phyloP scores from a whole-genome alignment of 1,140 invertebrate species.

The Polypedilum vanderplanki region DNA sequence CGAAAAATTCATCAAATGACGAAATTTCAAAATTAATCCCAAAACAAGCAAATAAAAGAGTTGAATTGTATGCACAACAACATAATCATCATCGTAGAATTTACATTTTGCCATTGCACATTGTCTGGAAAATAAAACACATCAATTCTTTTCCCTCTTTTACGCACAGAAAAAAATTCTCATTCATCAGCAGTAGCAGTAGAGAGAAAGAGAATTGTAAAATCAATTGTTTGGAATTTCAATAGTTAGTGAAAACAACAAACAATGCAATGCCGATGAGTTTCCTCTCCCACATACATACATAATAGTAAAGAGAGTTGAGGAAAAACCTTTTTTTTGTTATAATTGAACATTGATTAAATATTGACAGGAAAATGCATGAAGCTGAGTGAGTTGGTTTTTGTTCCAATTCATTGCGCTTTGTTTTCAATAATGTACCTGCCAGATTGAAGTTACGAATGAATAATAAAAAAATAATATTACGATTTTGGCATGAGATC shows the following conservation, averaged over 20 bases:
- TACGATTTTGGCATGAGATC: neutral
- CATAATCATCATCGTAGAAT: constrained; percentile 3
- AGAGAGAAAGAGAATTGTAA: neutral
- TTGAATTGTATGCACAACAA: neutral
- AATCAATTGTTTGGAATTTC: constrained; percentile 23
- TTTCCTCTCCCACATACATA: constrained; percentile 5
- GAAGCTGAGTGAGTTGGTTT: neutral
- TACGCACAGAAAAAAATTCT: neutral
- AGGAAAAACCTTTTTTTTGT: neutral
- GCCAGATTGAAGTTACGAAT: constrained; percentile 3
- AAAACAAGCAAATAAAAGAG: neutral
- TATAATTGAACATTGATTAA: constrained; percentile 24
- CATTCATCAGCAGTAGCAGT: too few relatives aligned
- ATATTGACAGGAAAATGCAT: constrained; percentile 21
- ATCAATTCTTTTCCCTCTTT: neutral
- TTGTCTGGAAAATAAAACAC: neutral
- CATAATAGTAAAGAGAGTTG: too few relatives aligned
- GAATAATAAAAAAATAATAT: neutral
- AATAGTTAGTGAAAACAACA: constrained; percentile 24
- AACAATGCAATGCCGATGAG: constrained; percentile 10
- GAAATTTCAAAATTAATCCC: neutral
- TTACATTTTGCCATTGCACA: neutral
- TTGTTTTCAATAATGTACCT: constrained; percentile 6
- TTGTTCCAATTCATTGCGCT: constrained; percentile 1
- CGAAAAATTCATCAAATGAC: neutral